phyloP scores from a whole-genome alignment of 2,888 invertebrate genomes.

The Leptodirus hochenwartii region DNA sequence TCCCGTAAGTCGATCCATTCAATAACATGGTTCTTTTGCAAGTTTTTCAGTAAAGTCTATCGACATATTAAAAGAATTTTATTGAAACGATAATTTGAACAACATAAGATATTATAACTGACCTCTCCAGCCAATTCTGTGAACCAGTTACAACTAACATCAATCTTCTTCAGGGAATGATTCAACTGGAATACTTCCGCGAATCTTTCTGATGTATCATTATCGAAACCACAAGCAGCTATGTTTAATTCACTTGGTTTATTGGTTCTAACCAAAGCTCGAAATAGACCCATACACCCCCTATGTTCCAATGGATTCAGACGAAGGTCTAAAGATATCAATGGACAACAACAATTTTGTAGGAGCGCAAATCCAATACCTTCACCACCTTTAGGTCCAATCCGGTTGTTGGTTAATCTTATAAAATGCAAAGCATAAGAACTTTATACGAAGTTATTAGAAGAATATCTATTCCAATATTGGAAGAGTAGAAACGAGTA shows the following conservation, averaged over 20 bases:
- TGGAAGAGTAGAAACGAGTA: no score
- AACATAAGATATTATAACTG: slow-evolving; percentile 4
- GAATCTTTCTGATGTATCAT: slow-evolving; percentile 33
- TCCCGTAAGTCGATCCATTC: slow-evolving; percentile 21
- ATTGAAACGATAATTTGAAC: background rate
- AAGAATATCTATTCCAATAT: no score
- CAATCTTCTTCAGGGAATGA: slow-evolving; percentile 31
- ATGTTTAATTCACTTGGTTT: slow-evolving; percentile 36
- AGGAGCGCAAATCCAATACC: slow-evolving; percentile 23
- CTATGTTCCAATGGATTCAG: slow-evolving; percentile 40
- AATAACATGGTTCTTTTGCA: slow-evolving; percentile 17
- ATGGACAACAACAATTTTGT: slow-evolving; percentile 17
- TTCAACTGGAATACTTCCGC: slow-evolving; percentile 36
- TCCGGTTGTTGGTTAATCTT: slow-evolving; percentile 10
- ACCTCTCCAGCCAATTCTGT: slow-evolving; percentile 34
- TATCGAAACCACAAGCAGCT: slow-evolving; percentile 34
- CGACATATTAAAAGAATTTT: slow-evolving; percentile 2
- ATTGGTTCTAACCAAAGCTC: slow-evolving; percentile 35
- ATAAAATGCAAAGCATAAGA: no score
- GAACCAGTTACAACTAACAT: slow-evolving; percentile 39
- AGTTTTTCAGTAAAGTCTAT: slow-evolving; percentile 15
- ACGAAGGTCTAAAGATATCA: slow-evolving; percentile 32
- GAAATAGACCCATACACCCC: slow-evolving; percentile 38
- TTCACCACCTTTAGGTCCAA: slow-evolving; percentile 14
- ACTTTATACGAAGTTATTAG: no score